Conservation (phyloP, 2,888 invertebrate species). For the Hemicrepidius hirtus region DNA sequence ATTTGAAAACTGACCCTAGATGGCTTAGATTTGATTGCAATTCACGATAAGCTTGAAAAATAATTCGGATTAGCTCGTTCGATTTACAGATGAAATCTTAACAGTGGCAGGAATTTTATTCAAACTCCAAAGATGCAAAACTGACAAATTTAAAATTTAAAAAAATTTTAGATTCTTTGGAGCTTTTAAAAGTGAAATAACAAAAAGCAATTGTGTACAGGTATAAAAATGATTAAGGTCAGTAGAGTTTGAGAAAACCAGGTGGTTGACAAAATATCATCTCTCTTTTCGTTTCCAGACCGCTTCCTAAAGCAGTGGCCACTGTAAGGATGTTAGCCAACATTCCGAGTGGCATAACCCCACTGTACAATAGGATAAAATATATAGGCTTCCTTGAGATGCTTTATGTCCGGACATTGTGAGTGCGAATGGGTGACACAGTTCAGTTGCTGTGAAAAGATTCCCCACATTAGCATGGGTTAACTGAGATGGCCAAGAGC, state of each 20-base stretch:
- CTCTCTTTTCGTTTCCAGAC: constrained; percentile 37
- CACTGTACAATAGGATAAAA: constrained; percentile 59
- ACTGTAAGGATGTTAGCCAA: constrained; percentile 56
- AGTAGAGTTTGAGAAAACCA: constrained; percentile 32
- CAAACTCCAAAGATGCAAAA: no score
- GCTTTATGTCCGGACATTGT: constrained; percentile 59
- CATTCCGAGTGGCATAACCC: constrained; percentile 57
- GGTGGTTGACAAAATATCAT: constrained; percentile 42
- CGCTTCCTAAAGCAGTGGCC: constrained; percentile 49
- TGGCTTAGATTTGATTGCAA: constrained; percentile 16
- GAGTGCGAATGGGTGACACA: constrained; percentile 63
- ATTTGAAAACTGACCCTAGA: constrained; percentile 38
- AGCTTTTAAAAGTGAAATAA: no score
- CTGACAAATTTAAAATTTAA: no score
- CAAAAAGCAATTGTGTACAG: background rate
- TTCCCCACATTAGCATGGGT: constrained; percentile 61
- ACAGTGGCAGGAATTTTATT: no score
- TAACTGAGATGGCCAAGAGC: constrained; percentile 55
- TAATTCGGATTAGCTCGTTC: no score
- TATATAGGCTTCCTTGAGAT: constrained; percentile 61
- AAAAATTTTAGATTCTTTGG: no score
- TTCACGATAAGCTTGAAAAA: constrained; percentile 11
- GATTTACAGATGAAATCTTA: no score
- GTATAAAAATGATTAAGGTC: constrained; percentile 51
- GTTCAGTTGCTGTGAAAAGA: constrained; percentile 63